These are phyloP conservation scores for Vespertilio murinus DNA, from an alignment of 2,797 vertebrate species.

Conservation along the genomic window DNA sequence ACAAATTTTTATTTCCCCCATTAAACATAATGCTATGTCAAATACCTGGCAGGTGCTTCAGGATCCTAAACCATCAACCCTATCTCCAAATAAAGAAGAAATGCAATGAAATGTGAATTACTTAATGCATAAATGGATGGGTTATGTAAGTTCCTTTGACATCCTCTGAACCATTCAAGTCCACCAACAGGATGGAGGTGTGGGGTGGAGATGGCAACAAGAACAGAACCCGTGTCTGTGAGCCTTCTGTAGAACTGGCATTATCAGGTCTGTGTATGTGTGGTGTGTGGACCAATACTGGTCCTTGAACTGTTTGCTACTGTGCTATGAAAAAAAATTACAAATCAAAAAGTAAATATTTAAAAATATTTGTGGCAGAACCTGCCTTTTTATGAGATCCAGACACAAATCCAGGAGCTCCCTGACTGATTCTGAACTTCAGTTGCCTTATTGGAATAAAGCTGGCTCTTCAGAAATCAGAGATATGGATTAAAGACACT, in stretches of 20 bases:
- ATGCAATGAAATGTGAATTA: neutral
- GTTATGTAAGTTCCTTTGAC: neutral
- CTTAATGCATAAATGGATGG: neutral
- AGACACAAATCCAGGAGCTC: neutral
- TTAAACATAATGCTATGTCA: neutral
- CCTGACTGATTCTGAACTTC: neutral
- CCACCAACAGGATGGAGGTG: neutral
- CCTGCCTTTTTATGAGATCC: neutral
- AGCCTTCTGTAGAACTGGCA: neutral
- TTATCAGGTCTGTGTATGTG: neutral
- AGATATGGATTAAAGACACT: neutral
- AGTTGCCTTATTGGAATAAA: neutral
- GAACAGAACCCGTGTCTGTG: neutral
- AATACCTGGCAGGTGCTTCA: neutral
- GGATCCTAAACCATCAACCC: neutral
- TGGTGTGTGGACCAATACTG: neutral
- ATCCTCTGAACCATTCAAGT: neutral
- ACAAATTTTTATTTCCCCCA: neutral
- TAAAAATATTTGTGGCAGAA: neutral
- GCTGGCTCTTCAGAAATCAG: neutral
- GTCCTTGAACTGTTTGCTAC: neutral
- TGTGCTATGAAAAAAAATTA: neutral
- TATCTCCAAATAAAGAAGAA: neutral
- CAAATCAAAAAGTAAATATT: neutral
- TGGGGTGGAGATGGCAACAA: neutral